Conservation (phyloP, 2,888 invertebrate genomes). For the Cybosia mesomella region DNA sequence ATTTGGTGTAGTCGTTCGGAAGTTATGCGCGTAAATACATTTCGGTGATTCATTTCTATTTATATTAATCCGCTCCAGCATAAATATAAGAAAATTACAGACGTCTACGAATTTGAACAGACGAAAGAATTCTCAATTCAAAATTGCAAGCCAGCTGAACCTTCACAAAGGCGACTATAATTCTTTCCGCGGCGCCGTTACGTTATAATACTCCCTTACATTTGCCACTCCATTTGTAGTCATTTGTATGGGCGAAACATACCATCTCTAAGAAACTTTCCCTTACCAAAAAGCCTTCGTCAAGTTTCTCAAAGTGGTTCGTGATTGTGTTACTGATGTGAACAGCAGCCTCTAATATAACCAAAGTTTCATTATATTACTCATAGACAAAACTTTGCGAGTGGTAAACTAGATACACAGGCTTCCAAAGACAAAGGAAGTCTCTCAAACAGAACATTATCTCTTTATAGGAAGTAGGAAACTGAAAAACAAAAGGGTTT, state of each 20-base stretch:
- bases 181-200: slow-evolving; percentile 48
- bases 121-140: slow-evolving; percentile 22
- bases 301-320: slow-evolving; percentile 80
- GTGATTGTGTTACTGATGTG: slow-evolving; percentile 79
- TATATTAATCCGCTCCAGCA: no score
- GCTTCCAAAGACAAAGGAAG: slow-evolving; percentile 43
- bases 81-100: background rate
- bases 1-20: no score
- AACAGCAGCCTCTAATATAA: slow-evolving; percentile 57
- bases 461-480: background rate
- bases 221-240: slow-evolving; percentile 66
- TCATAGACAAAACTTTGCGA: slow-evolving; percentile 42
- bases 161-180: slow-evolving; percentile 27
- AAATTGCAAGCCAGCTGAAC: slow-evolving; percentile 28
- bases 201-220: slow-evolving; percentile 64
- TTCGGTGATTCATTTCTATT: no score
- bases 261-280: slow-evolving; percentile 72
- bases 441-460: slow-evolving; percentile 5
- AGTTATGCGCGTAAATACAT: no score
- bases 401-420: slow-evolving; percentile 30
- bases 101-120: background rate
- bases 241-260: slow-evolving; percentile 80
- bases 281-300: slow-evolving; percentile 82
- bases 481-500: background rate
- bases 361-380: slow-evolving; percentile 55